Base-by-base conservation (phyloP, 1,140 invertebrate genomes). In the Polyergus mexicanus region DNA sequence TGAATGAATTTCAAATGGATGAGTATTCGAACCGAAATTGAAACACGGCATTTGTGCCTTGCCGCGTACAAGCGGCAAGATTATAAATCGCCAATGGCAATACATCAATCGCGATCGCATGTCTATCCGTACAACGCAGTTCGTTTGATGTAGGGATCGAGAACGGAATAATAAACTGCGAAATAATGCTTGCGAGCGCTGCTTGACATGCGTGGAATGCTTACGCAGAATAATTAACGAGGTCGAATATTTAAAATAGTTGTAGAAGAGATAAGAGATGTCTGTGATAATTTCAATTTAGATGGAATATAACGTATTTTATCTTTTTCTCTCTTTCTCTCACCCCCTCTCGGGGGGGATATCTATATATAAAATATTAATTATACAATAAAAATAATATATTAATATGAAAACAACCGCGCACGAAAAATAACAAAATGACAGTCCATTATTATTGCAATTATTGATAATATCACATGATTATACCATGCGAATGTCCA, bases 211-310 rank as follows among this genome's bases (percentile, higher is more conserved):
- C 41, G 75, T 62, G 38, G 75, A 11, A 66, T 51, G 75, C 60
- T 62, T 44, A 62, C 41, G 28, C 28, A n/a, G 62, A 68, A 68
- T 78, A 28, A 78, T 78, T 68, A 54, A 78, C 41, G 62, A 35
- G 62, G 63, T 51, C 76, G 28, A 66, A 78, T 78, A 68, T 28
- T 35, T 78, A 62, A 78, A 78, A 78, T 78, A 51, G 41, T 68
- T 68, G 8, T 19, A 35, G 3, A 22, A 47, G 11, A 51, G 75
- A 35, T 66, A 51, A 78, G 41, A n/a, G 68, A 22, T 35, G 44
- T 35, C 28, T 16, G n/a, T 8, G n/a, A 19, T 51, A 16, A 51
- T 51, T 41, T n/a, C 19, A 76, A 6, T 76, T 62, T 54, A 44
- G 16, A 25, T 25, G 32, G 5, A 58, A 41, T 28, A 25, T 38